Percentiles rank a stretch among this genome's conserved stretches.
These are phyloP conservation scores for Leptopilina syphax DNA, from an alignment of 2,888 invertebrate species.

Conservation along the genomic window DNA sequence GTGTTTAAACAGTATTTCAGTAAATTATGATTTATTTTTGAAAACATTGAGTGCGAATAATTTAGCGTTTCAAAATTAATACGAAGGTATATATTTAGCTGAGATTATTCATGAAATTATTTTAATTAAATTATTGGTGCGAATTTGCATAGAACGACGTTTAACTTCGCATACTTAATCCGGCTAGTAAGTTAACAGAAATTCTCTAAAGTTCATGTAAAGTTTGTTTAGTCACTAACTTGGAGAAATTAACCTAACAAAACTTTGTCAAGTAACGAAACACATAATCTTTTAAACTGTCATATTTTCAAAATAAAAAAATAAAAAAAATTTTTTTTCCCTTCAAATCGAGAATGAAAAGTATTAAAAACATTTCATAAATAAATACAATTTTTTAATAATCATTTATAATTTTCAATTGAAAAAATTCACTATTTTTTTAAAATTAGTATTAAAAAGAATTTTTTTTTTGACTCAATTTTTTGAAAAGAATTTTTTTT, in stretches of 20 bases:
- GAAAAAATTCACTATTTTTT: neutral
- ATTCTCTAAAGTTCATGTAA: slow-evolving; percentile 3
- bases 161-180: neutral
- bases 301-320: neutral
- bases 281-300: neutral
- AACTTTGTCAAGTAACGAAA: neutral
- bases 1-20: too few relatives aligned
- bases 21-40: too few relatives aligned
- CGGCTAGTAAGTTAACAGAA: neutral
- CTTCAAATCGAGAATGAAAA: too few relatives aligned
- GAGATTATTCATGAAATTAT: neutral
- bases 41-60: neutral
- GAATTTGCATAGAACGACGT: neutral
- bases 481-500: too few relatives aligned
- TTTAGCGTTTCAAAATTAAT: neutral
- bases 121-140: neutral
- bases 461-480: too few relatives aligned
- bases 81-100: neutral
- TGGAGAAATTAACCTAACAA: neutral
- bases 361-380: too few relatives aligned
- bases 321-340: too few relatives aligned
- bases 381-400: too few relatives aligned
- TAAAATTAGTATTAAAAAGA: too few relatives aligned
- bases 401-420: too few relatives aligned
- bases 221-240: slow-evolving; percentile 14